Conservation (phyloP, 2,797 vertebrate species). For the Poliocrania exsul region DNA sequence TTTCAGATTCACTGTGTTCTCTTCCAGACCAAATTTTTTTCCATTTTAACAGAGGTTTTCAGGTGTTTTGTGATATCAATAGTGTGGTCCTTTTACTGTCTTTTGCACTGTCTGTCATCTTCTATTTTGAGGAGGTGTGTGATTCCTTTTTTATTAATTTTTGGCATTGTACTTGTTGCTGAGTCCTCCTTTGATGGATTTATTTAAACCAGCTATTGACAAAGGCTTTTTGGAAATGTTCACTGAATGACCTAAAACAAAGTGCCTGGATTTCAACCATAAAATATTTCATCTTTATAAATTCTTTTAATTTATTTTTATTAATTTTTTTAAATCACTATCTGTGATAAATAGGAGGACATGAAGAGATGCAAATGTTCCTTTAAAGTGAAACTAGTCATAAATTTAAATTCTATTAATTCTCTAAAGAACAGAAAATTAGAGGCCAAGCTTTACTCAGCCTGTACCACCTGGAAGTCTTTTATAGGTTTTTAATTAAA, state of each 20-base stretch:
- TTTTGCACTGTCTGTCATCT: not conserved
- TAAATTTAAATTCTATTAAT: constrained; percentile 12
- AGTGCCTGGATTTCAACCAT: not conserved
- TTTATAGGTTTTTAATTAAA: constrained; percentile 36
- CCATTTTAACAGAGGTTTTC: not conserved
- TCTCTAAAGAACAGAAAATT: constrained; percentile 38
- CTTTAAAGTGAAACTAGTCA: constrained; percentile 5
- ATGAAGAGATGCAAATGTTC: not conserved
- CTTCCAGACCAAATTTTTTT: not conserved
- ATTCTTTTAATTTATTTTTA: not conserved
- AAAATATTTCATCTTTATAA: not conserved
- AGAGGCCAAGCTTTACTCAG: not conserved
- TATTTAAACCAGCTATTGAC: not conserved
- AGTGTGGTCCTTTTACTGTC: not conserved
- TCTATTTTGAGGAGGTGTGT: not conserved
- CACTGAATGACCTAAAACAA: not conserved
- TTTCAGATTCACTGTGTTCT: not conserved
- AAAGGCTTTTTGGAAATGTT: not conserved
- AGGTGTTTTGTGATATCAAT: not conserved
- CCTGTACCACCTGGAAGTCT: not conserved
- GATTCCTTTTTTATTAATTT: not conserved
- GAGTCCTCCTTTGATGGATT: not conserved
- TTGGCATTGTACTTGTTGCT: not conserved
- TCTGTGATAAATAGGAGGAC: not conserved
- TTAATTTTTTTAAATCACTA: not conserved